Evolutionary conservation across 23 tunicate species (phyloP).

Genomic region (Oikopleura vanhoeffeni): DNA sequence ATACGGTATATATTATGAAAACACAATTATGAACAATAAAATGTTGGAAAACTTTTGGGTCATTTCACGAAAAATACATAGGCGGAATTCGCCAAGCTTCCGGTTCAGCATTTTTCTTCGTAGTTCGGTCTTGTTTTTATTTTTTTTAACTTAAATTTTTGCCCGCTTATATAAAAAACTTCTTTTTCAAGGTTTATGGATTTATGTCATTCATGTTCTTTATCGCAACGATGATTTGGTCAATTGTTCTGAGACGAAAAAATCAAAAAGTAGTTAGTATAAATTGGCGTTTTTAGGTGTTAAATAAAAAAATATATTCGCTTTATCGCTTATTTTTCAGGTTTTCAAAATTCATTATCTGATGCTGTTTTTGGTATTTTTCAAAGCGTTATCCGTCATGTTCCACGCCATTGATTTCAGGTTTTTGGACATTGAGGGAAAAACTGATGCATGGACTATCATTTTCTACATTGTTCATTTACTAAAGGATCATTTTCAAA

Average conservation of each 20-base stretch:
- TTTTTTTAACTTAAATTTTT: too few species aligned
- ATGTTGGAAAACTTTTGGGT: too few species aligned
- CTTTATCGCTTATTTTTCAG: background rate
- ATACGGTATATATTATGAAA: too few species aligned
- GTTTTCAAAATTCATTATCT: slow-evolving; percentile 78
- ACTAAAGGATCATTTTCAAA: slow-evolving; percentile 8
- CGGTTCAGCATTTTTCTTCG: too few species aligned
- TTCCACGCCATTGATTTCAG: slow-evolving; percentile 74
- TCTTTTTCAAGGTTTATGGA: slow-evolving; percentile 50
- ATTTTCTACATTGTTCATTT: slow-evolving; percentile 81
- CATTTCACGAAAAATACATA: too few species aligned
- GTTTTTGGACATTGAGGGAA: slow-evolving; percentile 55
- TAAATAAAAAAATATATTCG: too few species aligned
- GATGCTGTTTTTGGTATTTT: slow-evolving; percentile 47
- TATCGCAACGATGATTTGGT: slow-evolving; percentile 32
- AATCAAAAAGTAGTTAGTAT: slow-evolving; percentile 7
- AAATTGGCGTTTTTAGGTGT: too few species aligned
- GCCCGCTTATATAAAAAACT: too few species aligned
- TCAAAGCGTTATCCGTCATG: slow-evolving; percentile 60
- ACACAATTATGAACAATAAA: too few species aligned
- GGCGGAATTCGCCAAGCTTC: too few species aligned
- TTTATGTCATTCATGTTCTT: slow-evolving; percentile 42
- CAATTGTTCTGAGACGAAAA: slow-evolving; percentile 26
- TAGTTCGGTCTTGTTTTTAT: too few species aligned
- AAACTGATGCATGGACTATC: slow-evolving; percentile 80